phyloP scores from a whole-genome alignment of 2,888 invertebrate species.

The Eucera pruinosa region DNA sequence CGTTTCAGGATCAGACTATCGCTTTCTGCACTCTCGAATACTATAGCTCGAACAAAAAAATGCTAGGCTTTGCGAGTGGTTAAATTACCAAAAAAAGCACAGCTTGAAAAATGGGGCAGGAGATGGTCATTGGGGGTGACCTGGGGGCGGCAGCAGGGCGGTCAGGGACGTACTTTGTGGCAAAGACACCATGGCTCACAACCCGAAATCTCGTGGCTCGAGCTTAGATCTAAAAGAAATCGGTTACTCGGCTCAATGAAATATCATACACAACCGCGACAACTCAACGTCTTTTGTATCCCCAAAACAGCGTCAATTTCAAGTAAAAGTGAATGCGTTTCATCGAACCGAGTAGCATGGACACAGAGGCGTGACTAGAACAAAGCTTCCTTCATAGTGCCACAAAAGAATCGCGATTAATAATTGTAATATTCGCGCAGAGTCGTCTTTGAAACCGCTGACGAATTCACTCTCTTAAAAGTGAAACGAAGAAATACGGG shows the following conservation, averaged over 20 bases:
- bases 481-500: background rate
- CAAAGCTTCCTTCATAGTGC: slow-evolving; percentile 58
- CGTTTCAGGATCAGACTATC: slow-evolving; percentile 5
- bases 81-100: slow-evolving; percentile 26
- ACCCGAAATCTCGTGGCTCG: slow-evolving; percentile 49
- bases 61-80: slow-evolving; percentile 15
- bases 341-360: slow-evolving; percentile 7
- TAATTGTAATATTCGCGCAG: slow-evolving; percentile 35
- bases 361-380: background rate
- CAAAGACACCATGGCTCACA: slow-evolving; percentile 72
- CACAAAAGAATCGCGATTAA: slow-evolving; percentile 44
- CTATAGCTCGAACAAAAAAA: background rate
- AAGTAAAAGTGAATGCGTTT: background rate
- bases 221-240: slow-evolving; percentile 15
- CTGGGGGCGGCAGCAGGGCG: slow-evolving; percentile 82
- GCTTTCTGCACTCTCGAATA: slow-evolving; percentile 33
- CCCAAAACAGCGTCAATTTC: background rate
- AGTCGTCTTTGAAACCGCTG: slow-evolving; percentile 55
- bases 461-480: slow-evolving; percentile 13
- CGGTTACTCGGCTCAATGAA: slow-evolving; percentile 32
- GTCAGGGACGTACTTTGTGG: slow-evolving; percentile 83
- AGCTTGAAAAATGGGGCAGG: slow-evolving; percentile 74
- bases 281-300: too few relatives aligned
- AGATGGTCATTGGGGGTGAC: slow-evolving; percentile 78
- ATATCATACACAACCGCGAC: background rate